These are phyloP conservation scores for Propithecus coquereli DNA, from an alignment of 2,113 vertebrate genomes.

Conservation along the genomic window DNA sequence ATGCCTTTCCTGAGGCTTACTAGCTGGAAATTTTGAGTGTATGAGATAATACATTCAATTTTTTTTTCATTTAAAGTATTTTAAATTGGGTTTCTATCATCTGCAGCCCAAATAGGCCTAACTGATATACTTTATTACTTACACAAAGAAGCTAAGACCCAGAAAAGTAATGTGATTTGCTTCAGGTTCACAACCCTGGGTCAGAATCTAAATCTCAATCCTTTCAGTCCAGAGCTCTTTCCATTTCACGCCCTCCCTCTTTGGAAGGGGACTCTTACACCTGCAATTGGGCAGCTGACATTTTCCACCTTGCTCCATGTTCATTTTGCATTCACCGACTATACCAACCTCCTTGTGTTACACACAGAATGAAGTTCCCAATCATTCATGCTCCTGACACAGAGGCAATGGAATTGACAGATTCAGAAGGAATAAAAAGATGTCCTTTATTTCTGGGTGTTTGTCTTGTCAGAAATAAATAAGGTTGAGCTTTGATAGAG, in stretches of 20 bases:
- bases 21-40: neutral
- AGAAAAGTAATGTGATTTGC: neutral
- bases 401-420: constrained; percentile 22
- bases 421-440: constrained; percentile 31
- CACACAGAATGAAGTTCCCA: neutral
- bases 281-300: neutral
- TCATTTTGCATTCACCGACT: neutral
- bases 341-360: neutral
- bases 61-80: neutral
- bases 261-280: neutral
- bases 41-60: neutral
- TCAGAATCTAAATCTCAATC: neutral
- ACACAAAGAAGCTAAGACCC: neutral
- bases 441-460: constrained; percentile 43
- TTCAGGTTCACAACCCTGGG: neutral
- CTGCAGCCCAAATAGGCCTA: neutral
- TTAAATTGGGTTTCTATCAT: neutral
- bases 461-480: constrained; percentile 58
- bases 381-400: neutral
- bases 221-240: neutral
- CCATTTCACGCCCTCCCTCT: neutral
- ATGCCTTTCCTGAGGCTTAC: neutral
- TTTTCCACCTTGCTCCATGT: neutral
- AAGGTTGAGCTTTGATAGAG: neutral
- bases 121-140: neutral